Evolutionary conservation across 2,888 invertebrate genomes (phyloP).

Genomic region (Kryphioiulus occultus): DNA sequence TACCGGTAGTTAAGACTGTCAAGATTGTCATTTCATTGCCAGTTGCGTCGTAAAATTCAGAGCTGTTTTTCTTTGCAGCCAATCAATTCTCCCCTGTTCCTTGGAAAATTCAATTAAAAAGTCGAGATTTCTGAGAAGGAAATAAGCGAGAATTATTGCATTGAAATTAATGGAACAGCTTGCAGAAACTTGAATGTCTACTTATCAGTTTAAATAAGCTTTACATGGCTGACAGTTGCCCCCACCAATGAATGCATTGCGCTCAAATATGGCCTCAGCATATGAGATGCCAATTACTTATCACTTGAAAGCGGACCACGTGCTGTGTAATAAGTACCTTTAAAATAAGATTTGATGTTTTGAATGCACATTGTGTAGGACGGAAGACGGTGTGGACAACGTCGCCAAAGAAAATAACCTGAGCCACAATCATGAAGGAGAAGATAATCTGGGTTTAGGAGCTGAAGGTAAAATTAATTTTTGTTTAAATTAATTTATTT

Average conservation of each 20-base stretch:
- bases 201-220: background rate
- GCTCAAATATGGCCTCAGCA: background rate
- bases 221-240: background rate
- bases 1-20: too few relatives aligned
- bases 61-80: background rate
- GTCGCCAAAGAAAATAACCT: background rate
- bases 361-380: background rate
- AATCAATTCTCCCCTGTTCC: background rate
- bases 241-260: background rate
- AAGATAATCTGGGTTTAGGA: constrained; percentile 42
- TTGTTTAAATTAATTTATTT: too few relatives aligned
- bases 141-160: background rate
- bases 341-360: background rate
- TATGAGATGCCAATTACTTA: background rate
- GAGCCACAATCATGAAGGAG: background rate
- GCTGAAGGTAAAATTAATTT: constrained; percentile 17
- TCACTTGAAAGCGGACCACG: background rate
- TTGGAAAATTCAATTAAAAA: background rate
- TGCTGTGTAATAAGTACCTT: background rate
- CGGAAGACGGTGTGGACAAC: background rate
- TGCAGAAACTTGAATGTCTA: background rate
- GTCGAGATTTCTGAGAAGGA: background rate
- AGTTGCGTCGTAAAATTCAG: background rate
- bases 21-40: background rate
- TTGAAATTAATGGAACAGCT: background rate